A percentile compares a stretch with the other conserved stretches of the same genome.
These are phyloP conservation scores for Charaxes varanes DNA, from an alignment of 1,140 invertebrate genomes.

Conservation along the genomic window DNA sequence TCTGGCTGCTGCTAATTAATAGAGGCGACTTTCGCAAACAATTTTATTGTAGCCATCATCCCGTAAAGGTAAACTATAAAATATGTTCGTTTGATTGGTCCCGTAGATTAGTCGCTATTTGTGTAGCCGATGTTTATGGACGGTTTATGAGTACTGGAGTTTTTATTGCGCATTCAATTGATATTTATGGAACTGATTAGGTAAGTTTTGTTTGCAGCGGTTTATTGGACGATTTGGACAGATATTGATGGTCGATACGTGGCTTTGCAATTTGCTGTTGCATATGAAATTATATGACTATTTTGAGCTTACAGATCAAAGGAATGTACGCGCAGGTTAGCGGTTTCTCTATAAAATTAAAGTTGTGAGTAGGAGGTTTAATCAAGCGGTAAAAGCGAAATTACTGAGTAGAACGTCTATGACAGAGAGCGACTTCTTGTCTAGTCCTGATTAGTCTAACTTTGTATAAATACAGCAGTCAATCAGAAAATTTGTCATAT, in stretches of 20 bases:
- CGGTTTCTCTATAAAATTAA: too few relatives aligned
- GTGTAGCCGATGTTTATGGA: constrained; percentile 64
- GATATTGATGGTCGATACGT: background rate
- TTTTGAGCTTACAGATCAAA: too few relatives aligned
- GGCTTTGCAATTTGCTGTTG: too few relatives aligned
- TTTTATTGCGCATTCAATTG: constrained; percentile 62
- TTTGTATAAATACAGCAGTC: too few relatives aligned
- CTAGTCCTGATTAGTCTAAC: too few relatives aligned
- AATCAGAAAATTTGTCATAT: too few relatives aligned
- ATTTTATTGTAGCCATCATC: constrained; percentile 49
- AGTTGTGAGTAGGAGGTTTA: too few relatives aligned
- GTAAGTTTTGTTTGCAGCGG: constrained; percentile 40
- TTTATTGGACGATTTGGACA: background rate
- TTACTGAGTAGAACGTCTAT: too few relatives aligned
- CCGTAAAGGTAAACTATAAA: constrained; percentile 54
- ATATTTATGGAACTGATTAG: constrained; percentile 60
- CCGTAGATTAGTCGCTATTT: constrained; percentile 60
- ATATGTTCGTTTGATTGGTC: constrained; percentile 53
- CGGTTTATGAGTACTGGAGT: constrained; percentile 53
- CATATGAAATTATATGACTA: too few relatives aligned
- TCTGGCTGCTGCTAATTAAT: constrained; percentile 38
- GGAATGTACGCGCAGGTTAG: too few relatives aligned
- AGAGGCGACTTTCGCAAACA: constrained; percentile 43
- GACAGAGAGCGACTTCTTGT: too few relatives aligned
- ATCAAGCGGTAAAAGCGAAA: too few relatives aligned